phyloP scores from a whole-genome alignment of 2,797 vertebrate species.

The Phalloptychus januarius region DNA sequence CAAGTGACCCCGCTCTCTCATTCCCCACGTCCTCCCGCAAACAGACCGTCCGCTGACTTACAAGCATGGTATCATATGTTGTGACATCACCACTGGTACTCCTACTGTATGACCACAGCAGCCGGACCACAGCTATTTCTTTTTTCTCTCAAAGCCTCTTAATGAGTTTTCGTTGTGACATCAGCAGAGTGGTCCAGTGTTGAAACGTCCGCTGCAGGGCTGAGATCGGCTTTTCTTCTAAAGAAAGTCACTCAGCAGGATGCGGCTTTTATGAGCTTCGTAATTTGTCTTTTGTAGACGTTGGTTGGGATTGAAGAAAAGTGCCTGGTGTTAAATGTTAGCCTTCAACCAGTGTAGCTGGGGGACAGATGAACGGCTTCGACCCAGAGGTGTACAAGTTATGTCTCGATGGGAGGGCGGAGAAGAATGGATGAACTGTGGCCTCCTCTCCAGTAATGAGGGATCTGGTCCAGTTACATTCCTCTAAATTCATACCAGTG shows the following conservation, averaged over 20 bases:
- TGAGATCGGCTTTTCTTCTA: slow-evolving; percentile 27
- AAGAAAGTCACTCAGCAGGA: slow-evolving; percentile 33
- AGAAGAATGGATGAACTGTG: too few species aligned
- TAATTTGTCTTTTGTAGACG: slow-evolving; percentile 22
- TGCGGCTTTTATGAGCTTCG: slow-evolving; percentile 28
- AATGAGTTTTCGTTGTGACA: slow-evolving; percentile 69
- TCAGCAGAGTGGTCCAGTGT: slow-evolving; percentile 40
- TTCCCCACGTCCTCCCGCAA: slow-evolving; percentile 44
- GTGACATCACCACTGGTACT: slow-evolving; percentile 69
- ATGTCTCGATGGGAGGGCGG: neutral
- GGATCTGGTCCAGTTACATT: neutral
- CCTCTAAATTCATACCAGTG: neutral
- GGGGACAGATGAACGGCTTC: neutral
- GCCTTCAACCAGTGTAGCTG: neutral
- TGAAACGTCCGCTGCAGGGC: slow-evolving; percentile 38
- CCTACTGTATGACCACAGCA: slow-evolving; percentile 60
- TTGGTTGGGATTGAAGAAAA: slow-evolving; percentile 14
- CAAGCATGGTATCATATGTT: slow-evolving; percentile 56
- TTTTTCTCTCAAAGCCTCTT: slow-evolving; percentile 55
- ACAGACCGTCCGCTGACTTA: slow-evolving; percentile 55
- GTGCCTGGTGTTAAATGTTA: neutral
- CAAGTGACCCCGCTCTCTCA: slow-evolving; percentile 25
- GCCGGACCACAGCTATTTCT: slow-evolving; percentile 38
- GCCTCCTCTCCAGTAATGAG: too few species aligned
- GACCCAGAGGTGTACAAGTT: neutral